Evolutionary conservation across 1,140 invertebrate species (phyloP), one percentile per base, ranked within the genome.

Genomic region (Brachionus asplanchnoidis): DNA sequence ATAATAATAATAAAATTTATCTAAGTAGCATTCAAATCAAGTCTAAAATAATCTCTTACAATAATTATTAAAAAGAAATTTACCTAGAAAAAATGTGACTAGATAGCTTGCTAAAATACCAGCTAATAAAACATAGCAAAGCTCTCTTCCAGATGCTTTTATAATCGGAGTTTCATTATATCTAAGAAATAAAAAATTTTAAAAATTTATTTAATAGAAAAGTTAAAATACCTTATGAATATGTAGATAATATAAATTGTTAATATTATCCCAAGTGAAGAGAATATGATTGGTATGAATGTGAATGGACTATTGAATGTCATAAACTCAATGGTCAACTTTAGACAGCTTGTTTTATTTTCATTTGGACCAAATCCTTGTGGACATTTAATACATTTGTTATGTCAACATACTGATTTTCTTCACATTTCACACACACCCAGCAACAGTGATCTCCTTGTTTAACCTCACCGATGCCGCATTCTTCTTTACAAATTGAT

Each of bases 231-330:
- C 68, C 68, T 36, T n/a, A 89, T 78, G 85, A 90, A 90, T 8
- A 88, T 85, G 12, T 86, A 53, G 20, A 89, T 88, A 2, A 88
- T 88, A 50, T 88, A 86, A 28, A 86, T 36, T 12, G 89, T 90
- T 46, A 86, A 79, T 28, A 88, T 75, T 46, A 89, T 91, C 28
- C 92, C 92, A 32, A 93, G 73, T 44, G 89, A 87, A 0, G 92
- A 89, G 36, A 93, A 88, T 56, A 87, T 87, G 12, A 91, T 88
- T 36, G 92, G 92, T 11, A 92, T 89, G 50, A 93, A 88, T 53
- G 92, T 90, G 85, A 92, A 92, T 32, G 91, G 87, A 3, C 65
- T 53, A 44, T 82, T 82, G 17, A 82, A 82, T 68, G 42, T 84
- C 82, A 84, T 53, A 23, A 46, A 84, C 17, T 84, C 79, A 60